Conservation (phyloP, 92 coral and sea anemone species). For the Siderastrea radians region DNA sequence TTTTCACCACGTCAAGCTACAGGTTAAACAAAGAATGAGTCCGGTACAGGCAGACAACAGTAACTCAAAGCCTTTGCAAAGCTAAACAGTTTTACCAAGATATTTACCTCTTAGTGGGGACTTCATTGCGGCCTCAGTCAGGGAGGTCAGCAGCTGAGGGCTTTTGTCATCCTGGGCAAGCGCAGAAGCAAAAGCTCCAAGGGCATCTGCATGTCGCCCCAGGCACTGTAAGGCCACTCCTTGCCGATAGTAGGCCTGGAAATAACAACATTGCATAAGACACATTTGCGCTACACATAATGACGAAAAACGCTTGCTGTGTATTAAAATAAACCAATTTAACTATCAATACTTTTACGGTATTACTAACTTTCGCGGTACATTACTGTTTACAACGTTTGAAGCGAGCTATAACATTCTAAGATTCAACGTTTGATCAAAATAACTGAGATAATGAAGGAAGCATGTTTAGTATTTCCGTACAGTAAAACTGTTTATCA, state of each 20-base stretch:
- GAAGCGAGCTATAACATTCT: too few species aligned
- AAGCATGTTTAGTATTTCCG: constrained; percentile 15
- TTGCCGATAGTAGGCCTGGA: constrained; percentile 98
- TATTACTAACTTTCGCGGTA: neutral
- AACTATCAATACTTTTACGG: neutral
- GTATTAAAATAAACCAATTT: neutral
- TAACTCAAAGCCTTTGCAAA: too few species aligned
- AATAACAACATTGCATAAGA: constrained; percentile 44
- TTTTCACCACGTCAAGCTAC: too few species aligned
- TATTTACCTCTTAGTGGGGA: constrained; percentile 93
- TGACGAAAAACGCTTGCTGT: neutral
- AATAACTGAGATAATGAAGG: neutral
- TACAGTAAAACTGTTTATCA: neutral
- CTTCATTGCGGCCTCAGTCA: constrained; percentile 92
- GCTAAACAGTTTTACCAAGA: neutral
- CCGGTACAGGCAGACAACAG: too few species aligned
- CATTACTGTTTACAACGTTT: neutral
- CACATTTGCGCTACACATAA: neutral
- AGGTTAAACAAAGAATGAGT: too few species aligned
- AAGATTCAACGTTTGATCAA: neutral
- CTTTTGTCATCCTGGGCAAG: constrained; percentile 99
- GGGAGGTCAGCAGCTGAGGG: constrained; percentile 90
- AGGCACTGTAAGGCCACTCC: constrained; percentile 99
- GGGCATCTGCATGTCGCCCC: constrained; percentile 97
- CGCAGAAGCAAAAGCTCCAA: constrained; percentile 97